A percentile compares a stretch with the other conserved stretches of the same genome.
Conservation (phyloP, 35 echinoderm and acorn worm genomes). For the Acanthaster planci region DNA sequence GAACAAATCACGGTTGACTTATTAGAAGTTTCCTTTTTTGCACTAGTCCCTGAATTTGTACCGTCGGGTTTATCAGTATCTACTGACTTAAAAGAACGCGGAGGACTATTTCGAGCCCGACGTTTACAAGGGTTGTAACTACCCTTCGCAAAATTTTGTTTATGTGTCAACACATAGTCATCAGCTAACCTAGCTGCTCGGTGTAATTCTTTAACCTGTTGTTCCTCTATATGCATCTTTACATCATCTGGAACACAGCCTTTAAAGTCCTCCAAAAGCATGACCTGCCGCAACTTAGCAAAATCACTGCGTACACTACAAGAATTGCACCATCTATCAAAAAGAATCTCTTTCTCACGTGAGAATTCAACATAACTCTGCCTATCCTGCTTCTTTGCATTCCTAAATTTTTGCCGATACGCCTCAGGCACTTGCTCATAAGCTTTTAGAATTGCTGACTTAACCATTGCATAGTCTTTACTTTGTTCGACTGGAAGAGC, state of each 20-base stretch:
- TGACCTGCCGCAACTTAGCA: conserved; percentile 19
- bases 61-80: background rate
- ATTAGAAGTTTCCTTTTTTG: background rate
- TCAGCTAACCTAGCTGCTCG: background rate
- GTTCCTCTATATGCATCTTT: background rate
- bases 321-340: conserved; percentile 3
- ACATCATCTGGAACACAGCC: conserved; percentile 7
- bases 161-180: background rate
- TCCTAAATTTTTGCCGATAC: conserved; percentile 32
- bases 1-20: background rate
- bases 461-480: background rate
- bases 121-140: background rate
- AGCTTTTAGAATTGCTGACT: conserved; percentile 13
- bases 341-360: background rate
- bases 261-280: conserved; percentile 37
- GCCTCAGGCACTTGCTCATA: conserved; percentile 22
- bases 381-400: background rate
- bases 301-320: background rate
- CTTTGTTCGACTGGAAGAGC: conserved; percentile 20
- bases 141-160: background rate
- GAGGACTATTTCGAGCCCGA: background rate
- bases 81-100: background rate
- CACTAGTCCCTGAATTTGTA: background rate
- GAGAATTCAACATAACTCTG: conserved; percentile 19
- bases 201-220: background rate